These are phyloP conservation scores for Percina caprodes DNA, from an alignment of 2,113 vertebrate genomes.

Conservation along the genomic window DNA sequence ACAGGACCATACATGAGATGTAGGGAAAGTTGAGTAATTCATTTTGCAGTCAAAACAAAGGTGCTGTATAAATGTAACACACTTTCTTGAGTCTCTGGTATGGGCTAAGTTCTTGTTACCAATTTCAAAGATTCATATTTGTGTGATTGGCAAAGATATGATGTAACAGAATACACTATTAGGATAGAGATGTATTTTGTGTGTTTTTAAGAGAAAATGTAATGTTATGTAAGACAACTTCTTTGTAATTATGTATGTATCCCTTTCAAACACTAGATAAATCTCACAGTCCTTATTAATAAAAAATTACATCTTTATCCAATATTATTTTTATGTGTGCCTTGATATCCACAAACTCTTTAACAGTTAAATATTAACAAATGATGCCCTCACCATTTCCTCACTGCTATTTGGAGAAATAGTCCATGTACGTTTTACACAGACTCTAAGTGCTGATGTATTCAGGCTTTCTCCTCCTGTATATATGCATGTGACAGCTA, in stretches of 20 bases:
- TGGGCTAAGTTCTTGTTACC: neutral
- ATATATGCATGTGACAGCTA: slow-evolving; percentile 35
- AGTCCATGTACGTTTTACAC: neutral
- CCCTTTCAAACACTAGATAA: neutral
- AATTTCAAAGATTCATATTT: neutral
- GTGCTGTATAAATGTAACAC: neutral
- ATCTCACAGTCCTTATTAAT: neutral
- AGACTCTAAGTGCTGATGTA: slow-evolving; percentile 16
- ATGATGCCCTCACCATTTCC: neutral
- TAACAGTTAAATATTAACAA: neutral
- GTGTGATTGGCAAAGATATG: neutral
- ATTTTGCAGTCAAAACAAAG: neutral
- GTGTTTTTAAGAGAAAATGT: neutral
- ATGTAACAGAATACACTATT: slow-evolving; percentile 1
- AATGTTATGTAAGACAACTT: neutral
- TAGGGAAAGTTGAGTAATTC: neutral
- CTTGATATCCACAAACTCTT: neutral
- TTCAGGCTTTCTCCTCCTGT: slow-evolving; percentile 11
- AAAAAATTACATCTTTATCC: too few relatives aligned
- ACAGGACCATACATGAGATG: neutral
- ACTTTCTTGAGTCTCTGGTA: neutral
- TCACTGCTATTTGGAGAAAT: slow-evolving; percentile 3
- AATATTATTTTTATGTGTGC: neutral
- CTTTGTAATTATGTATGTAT: neutral
- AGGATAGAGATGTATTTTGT: neutral